A percentile compares a stretch with the other conserved stretches of the same genome.
Conservation (phyloP, 2,113 vertebrate genomes). For the Thunnus thynnus region DNA sequence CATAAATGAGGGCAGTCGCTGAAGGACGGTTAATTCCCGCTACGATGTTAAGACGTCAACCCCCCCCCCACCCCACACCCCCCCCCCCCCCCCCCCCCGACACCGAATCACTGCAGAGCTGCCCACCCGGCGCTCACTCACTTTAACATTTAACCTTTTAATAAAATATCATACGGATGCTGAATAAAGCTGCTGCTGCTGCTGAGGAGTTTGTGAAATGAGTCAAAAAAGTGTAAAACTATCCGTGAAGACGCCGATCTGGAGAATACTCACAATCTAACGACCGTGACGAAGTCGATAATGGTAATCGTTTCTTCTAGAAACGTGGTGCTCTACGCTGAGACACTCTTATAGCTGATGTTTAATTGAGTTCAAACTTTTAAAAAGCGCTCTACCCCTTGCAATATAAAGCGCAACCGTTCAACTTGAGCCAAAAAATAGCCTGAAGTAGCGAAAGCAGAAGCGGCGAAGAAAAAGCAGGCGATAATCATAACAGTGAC, state of each 20-base stretch:
- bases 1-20: conserved; percentile 50
- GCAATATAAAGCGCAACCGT: background rate
- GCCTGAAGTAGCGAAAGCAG: conserved; percentile 5
- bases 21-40: conserved; percentile 49
- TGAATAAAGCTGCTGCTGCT: background rate
- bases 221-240: background rate
- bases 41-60: conserved; percentile 4
- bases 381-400: background rate
- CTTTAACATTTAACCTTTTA: background rate
- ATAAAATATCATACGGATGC: background rate
- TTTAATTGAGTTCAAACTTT: too few species aligned
- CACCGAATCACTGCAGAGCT: conserved; percentile 17
- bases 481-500: background rate
- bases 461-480: background rate
- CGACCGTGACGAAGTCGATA: background rate
- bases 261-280: background rate
- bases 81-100: background rate
- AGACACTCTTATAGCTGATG: background rate
- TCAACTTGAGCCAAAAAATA: conserved; percentile 6
- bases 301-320: background rate
- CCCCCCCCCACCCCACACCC: background rate
- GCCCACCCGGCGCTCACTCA: background rate
- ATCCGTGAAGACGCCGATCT: background rate
- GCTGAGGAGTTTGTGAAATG: background rate
- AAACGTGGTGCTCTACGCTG: background rate